Conservation (phyloP, 2,888 invertebrate genomes). For the Plagodis dolabraria region DNA sequence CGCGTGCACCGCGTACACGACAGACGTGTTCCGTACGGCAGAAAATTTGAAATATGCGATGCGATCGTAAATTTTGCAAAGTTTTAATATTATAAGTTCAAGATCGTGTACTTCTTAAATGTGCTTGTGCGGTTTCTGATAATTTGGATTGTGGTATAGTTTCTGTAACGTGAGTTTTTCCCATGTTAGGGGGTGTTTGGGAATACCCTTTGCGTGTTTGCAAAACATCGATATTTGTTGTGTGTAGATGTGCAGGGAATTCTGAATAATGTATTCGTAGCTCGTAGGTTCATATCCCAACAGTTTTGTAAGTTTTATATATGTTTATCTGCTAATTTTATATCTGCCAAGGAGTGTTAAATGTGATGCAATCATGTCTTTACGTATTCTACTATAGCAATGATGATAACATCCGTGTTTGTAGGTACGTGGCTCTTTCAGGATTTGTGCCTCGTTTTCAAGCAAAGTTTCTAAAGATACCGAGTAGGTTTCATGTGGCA, state of each 20-base stretch:
- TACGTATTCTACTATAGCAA: not conserved
- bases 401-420: slow-evolving; percentile 7
- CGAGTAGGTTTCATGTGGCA: too few relatives aligned
- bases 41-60: slow-evolving; percentile 42
- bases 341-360: not conserved
- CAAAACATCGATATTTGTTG: slow-evolving; percentile 46
- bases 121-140: slow-evolving; percentile 39
- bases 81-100: slow-evolving; percentile 46
- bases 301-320: not conserved
- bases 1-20: slow-evolving; percentile 67
- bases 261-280: not conserved
- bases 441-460: not conserved
- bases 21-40: slow-evolving; percentile 51
- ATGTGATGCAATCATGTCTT: not conserved
- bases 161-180: slow-evolving; percentile 51
- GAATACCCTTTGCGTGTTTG: slow-evolving; percentile 53
- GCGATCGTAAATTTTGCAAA: slow-evolving; percentile 58
- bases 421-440: not conserved
- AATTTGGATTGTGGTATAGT: slow-evolving; percentile 51
- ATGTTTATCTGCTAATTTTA: not conserved
- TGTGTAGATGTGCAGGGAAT: slow-evolving; percentile 10
- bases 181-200: slow-evolving; percentile 35
- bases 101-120: slow-evolving; percentile 41
- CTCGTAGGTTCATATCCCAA: not conserved
- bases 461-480: not conserved